phyloP scores from a whole-genome alignment of 2,797 vertebrate genomes.

The Morus bassanus region DNA sequence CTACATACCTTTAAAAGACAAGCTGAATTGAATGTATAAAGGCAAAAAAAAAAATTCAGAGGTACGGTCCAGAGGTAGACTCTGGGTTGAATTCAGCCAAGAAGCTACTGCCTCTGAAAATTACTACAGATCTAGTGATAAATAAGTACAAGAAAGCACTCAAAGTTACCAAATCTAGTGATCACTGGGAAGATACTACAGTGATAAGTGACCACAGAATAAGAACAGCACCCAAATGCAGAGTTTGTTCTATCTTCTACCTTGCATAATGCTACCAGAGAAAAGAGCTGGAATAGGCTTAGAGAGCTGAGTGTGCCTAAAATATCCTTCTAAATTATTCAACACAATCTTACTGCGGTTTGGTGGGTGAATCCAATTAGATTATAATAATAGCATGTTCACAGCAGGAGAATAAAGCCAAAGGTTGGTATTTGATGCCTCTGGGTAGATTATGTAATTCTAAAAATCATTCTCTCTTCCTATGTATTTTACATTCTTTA shows the following conservation, averaged over 20 bases:
- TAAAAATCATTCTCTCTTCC: neutral
- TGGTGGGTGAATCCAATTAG: neutral
- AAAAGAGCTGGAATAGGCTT: neutral
- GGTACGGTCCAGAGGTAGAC: neutral
- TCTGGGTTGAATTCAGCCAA: neutral
- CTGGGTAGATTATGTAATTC: neutral
- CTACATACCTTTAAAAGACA: neutral
- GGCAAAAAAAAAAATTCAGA: constrained; percentile 6
- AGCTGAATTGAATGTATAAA: neutral
- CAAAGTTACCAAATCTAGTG: neutral
- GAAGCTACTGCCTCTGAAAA: constrained; percentile 9
- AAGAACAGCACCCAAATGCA: constrained; percentile 38
- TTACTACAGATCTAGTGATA: neutral
- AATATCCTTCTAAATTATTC: neutral
- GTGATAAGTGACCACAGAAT: constrained; percentile 9
- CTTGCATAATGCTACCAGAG: constrained; percentile 30
- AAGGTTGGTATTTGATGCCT: neutral
- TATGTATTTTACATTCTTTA: neutral
- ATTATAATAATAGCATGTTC: neutral
- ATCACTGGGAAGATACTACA: constrained; percentile 4
- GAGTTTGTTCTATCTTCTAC: constrained; percentile 31
- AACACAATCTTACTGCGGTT: neutral
- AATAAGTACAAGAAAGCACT: neutral
- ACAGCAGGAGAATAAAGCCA: neutral
- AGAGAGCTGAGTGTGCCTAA: neutral